Conservation (phyloP, 1,140 invertebrate genomes). For the Camponotus vicinus region DNA sequence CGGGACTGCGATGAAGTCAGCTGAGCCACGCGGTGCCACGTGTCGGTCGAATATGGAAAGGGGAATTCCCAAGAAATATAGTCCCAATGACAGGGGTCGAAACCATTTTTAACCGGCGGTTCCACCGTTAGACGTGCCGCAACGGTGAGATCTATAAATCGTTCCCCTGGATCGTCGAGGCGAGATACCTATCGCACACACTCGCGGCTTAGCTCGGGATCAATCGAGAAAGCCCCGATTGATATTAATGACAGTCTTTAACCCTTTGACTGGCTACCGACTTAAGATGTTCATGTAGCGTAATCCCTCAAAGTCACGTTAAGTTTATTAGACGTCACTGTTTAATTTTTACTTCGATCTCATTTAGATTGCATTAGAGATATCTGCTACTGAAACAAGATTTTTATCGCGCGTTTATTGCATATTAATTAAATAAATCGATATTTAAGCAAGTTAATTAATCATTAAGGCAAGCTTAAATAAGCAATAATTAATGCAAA, state of each 20-base stretch:
- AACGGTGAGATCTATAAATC: slow-evolving; percentile 69
- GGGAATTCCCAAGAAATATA: slow-evolving; percentile 78
- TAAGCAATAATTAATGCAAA: background rate
- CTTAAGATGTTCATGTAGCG: slow-evolving; percentile 27
- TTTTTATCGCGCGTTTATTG: too few relatives aligned
- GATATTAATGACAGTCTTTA: slow-evolving; percentile 75
- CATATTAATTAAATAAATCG: background rate
- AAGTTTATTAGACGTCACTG: slow-evolving; percentile 27
- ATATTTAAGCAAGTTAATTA: background rate
- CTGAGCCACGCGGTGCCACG: slow-evolving; percentile 77
- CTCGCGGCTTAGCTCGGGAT: slow-evolving; percentile 59
- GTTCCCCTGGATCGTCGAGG: slow-evolving; percentile 65
- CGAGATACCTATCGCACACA: slow-evolving; percentile 51
- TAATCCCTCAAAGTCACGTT: slow-evolving; percentile 45
- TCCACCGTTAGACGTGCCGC: slow-evolving; percentile 27
- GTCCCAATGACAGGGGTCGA: slow-evolving; percentile 79
- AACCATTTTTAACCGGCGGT: slow-evolving; percentile 74
- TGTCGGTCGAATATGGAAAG: slow-evolving; percentile 71
- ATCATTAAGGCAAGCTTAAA: background rate
- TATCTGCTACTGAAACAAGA: background rate
- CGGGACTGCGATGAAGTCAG: slow-evolving; percentile 66
- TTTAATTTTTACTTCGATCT: slow-evolving; percentile 8
- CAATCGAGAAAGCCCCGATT: slow-evolving; percentile 69
- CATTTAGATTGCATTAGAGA: background rate
- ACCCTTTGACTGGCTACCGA: slow-evolving; percentile 68